Conservation (phyloP, 2,888 invertebrate genomes). For the Stenotaenia linearis region DNA sequence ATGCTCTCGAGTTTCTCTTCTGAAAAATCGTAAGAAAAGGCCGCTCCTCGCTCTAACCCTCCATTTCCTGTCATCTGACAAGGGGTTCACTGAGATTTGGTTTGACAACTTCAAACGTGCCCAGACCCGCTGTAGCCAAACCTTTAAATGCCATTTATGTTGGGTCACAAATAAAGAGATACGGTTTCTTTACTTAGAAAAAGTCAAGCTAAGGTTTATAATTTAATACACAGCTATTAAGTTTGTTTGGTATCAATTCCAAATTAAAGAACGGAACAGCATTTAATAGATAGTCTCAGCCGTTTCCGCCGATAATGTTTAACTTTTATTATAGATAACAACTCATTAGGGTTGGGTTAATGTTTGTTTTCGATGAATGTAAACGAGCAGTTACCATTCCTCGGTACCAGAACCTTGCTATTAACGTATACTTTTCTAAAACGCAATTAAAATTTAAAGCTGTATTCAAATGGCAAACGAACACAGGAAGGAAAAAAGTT, state of each 20-base stretch:
- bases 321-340: neutral
- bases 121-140: neutral
- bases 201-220: neutral
- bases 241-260: neutral
- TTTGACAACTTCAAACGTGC: neutral
- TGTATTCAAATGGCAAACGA: neutral
- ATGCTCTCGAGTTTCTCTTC: neutral
- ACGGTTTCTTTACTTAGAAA: neutral
- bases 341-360: neutral
- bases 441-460: neutral
- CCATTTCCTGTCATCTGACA: neutral
- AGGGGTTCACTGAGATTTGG: neutral
- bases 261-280: neutral
- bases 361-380: neutral
- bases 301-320: neutral
- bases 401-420: too few species aligned
- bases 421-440: too few species aligned
- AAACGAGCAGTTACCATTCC: too few species aligned
- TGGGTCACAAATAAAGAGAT: neutral
- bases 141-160: neutral
- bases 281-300: neutral
- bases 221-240: neutral
- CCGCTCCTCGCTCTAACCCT: neutral
- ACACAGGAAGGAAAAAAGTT: neutral
- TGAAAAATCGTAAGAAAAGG: neutral